A percentile compares a stretch with the other conserved stretches of the same genome.
Conservation (phyloP, 1,140 invertebrate genomes). For the Venustaconcha ellipsiformis region DNA sequence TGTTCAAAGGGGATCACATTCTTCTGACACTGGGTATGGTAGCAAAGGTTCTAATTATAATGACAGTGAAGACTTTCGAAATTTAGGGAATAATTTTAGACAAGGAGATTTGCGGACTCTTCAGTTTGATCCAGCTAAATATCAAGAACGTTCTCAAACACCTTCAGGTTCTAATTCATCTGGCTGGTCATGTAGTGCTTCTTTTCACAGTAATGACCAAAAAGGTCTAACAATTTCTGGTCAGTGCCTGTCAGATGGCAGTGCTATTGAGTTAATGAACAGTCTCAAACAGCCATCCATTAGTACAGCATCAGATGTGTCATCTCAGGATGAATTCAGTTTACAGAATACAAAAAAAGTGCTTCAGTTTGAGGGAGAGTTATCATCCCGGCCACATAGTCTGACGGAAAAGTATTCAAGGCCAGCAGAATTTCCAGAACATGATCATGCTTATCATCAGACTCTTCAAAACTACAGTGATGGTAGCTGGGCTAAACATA, state of each 20-base stretch:
- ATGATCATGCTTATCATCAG: conserved; percentile 6
- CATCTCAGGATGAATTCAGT: conserved; percentile 49
- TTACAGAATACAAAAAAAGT: conserved; percentile 54
- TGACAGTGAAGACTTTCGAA: conserved; percentile 22
- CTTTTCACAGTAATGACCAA: conserved; percentile 42
- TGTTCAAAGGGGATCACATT: conserved; percentile 3
- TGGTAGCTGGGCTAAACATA: conserved; percentile 5
- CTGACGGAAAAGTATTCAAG: conserved; percentile 33
- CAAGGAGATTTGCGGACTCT: conserved; percentile 12
- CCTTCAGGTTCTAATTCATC: conserved; percentile 39
- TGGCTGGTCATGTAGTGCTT: conserved; percentile 53
- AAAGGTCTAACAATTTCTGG: too few relatives aligned
- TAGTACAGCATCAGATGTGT: conserved; percentile 36
- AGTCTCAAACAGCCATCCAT: conserved; percentile 13
- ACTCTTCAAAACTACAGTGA: conserved; percentile 2
- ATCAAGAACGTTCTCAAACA: conserved; percentile 40
- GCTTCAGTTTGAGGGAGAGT: conserved; percentile 51
- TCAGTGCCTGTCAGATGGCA: too few relatives aligned
- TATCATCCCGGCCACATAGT: conserved; percentile 22
- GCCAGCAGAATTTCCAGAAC: conserved; percentile 9
- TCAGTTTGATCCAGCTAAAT: conserved; percentile 52
- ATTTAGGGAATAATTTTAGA: not conserved
- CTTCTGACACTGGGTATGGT: conserved; percentile 25
- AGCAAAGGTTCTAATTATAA: conserved; percentile 22
- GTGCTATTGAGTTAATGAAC: too few relatives aligned